These are phyloP conservation scores for Onchidella celtica DNA, from an alignment of 2,888 invertebrate species.

Conservation along the genomic window DNA sequence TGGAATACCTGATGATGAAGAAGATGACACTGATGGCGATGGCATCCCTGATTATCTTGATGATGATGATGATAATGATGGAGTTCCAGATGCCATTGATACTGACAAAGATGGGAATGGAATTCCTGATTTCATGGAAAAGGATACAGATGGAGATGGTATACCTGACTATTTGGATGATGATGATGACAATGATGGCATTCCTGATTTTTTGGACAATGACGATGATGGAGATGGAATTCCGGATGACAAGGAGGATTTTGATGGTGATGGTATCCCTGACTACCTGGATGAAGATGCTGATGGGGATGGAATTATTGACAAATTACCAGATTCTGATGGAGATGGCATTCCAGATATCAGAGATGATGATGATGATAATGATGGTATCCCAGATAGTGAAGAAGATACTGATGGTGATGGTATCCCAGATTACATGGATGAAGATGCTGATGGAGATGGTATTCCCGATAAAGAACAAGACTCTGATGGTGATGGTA, in stretches of 20 bases:
- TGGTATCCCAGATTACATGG: constrained; percentile 69
- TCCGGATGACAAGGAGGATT: constrained; percentile 65
- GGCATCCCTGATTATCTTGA: constrained; percentile 73
- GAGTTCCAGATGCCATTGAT: constrained; percentile 68
- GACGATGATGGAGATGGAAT: constrained; percentile 71
- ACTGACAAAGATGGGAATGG: constrained; percentile 71
- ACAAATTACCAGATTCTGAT: constrained; percentile 71
- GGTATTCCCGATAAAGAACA: constrained; percentile 68
- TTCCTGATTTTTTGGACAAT: constrained; percentile 69
- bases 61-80: constrained; percentile 69
- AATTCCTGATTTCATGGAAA: constrained; percentile 65
- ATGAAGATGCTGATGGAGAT: constrained; percentile 70
- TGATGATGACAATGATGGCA: constrained; percentile 73
- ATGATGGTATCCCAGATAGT: constrained; percentile 73
- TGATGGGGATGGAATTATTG: constrained; percentile 76
- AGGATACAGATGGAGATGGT: constrained; percentile 73
- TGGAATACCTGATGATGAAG: constrained; percentile 71
- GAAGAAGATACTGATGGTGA: constrained; percentile 69
- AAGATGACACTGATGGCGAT: constrained; percentile 71
- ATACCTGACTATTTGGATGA: constrained; percentile 70
- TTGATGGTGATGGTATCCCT: constrained; percentile 69
- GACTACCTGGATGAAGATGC: constrained; percentile 65
- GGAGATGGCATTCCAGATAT: constrained; percentile 74
- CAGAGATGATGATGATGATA: constrained; percentile 69
- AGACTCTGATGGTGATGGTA: constrained; percentile 73